Percentiles rank a stretch among this genome's conserved stretches.
These are phyloP conservation scores for Aporophyla lueneburgensis DNA, from an alignment of 2,888 invertebrate genomes.

Conservation along the genomic window DNA sequence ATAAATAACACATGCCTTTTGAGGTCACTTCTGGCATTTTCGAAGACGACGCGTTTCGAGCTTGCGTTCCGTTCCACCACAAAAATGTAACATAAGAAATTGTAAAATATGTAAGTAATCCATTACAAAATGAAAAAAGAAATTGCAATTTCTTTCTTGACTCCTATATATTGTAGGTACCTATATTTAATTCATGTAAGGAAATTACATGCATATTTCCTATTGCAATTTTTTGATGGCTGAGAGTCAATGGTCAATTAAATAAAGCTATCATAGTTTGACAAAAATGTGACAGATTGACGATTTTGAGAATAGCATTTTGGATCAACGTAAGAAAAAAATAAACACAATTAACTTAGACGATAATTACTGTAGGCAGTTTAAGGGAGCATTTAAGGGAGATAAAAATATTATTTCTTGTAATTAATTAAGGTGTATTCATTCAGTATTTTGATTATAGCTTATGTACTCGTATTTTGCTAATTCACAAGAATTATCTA, in stretches of 20 bases:
- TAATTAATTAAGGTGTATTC: slow-evolving; percentile 9
- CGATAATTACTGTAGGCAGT: background rate
- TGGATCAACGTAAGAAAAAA: background rate
- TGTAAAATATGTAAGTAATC: background rate
- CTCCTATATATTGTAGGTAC: no score
- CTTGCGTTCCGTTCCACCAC: background rate
- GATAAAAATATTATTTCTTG: background rate
- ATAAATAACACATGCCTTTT: no score
- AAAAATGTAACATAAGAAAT: background rate
- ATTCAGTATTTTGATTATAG: slow-evolving; percentile 30
- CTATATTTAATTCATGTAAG: background rate
- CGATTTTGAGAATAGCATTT: background rate
- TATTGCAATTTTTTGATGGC: background rate
- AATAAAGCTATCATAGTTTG: background rate
- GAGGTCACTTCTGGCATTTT: background rate
- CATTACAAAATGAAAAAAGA: background rate
- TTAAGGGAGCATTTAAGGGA: slow-evolving; percentile 8
- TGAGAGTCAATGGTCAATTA: slow-evolving; percentile 29
- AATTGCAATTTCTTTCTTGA: background rate
- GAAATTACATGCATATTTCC: background rate
- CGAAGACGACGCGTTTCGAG: background rate
- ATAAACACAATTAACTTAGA: background rate
- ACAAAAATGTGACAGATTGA: background rate
- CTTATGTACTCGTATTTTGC: slow-evolving; percentile 53
- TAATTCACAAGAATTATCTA: slow-evolving; percentile 23